Percentiles rank a stretch among this genome's conserved stretches.
Evolutionary conservation across 2,113 vertebrate genomes (phyloP).

Genomic region (Podilymbus podiceps): DNA sequence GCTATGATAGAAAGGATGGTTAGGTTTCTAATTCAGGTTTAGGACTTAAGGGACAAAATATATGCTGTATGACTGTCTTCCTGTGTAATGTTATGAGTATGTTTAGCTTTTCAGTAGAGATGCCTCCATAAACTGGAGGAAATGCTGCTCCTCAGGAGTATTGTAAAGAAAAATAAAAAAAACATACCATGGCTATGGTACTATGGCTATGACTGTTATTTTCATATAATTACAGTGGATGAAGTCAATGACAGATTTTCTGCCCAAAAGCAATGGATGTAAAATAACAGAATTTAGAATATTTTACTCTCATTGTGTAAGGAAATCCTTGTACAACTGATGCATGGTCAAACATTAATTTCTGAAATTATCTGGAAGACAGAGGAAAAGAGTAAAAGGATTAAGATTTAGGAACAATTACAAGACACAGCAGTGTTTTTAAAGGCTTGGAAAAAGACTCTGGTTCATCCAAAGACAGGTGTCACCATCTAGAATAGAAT

Average conservation of each 20-base stretch:
- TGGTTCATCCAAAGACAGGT: neutral
- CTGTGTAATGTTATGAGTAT: accelerated
- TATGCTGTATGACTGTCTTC: neutral
- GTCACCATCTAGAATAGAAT: neutral
- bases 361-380: neutral
- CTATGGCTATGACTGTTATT: neutral
- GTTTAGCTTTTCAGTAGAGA: neutral
- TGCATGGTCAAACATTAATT: neutral
- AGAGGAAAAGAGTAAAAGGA: neutral
- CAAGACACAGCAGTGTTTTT: neutral
- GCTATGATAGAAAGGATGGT: neutral
- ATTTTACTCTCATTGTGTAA: neutral
- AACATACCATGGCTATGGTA: neutral
- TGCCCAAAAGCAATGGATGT: neutral
- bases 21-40: neutral
- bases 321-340: neutral
- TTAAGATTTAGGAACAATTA: neutral
- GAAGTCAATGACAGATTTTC: neutral
- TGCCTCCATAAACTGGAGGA: neutral
- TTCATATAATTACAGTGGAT: neutral
- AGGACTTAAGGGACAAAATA: neutral
- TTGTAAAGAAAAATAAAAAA: neutral
- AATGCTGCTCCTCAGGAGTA: neutral
- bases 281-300: neutral
- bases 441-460: neutral